phyloP scores from a whole-genome alignment of 2,888 invertebrate genomes.

The Pseudeuparius sepicola region DNA sequence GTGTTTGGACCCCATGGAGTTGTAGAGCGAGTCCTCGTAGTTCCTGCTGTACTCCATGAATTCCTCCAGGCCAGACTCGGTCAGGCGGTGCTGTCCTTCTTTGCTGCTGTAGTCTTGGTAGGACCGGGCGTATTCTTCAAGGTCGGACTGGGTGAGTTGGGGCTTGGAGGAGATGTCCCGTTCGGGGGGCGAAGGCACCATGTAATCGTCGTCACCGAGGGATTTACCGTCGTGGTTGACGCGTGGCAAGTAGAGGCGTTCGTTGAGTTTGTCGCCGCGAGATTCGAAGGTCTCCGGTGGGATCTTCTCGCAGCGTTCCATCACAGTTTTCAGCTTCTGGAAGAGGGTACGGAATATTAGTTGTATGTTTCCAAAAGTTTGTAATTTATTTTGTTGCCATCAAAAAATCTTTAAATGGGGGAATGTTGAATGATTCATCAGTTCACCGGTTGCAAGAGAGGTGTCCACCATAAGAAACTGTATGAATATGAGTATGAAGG shows the following conservation, averaged over 20 bases:
- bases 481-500: too few relatives aligned
- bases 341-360: too few relatives aligned
- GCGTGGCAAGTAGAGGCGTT: constrained; percentile 44
- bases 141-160: constrained; percentile 52
- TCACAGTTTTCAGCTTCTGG: constrained; percentile 56
- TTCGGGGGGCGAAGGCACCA: constrained; percentile 61
- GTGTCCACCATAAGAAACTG: too few relatives aligned
- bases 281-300: constrained; percentile 48
- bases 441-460: neutral
- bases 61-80: constrained; percentile 43
- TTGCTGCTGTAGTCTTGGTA: constrained; percentile 15
- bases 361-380: too few relatives aligned
- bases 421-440: too few relatives aligned
- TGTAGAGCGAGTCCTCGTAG: constrained; percentile 43
- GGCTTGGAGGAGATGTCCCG: constrained; percentile 45
- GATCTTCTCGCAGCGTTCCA: constrained; percentile 58
- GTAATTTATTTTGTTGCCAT: too few relatives aligned
- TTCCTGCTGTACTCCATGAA: constrained; percentile 60
- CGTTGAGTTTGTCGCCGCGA: constrained; percentile 37
- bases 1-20: constrained; percentile 31
- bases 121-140: constrained; percentile 59
- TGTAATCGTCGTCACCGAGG: constrained; percentile 53
- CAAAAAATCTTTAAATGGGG: too few relatives aligned
- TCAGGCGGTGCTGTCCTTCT: constrained; percentile 23
- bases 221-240: constrained; percentile 54